These are phyloP conservation scores for Acanthaster planci DNA, from an alignment of 35 echinoderm and acorn worm species.

Conservation along the genomic window DNA sequence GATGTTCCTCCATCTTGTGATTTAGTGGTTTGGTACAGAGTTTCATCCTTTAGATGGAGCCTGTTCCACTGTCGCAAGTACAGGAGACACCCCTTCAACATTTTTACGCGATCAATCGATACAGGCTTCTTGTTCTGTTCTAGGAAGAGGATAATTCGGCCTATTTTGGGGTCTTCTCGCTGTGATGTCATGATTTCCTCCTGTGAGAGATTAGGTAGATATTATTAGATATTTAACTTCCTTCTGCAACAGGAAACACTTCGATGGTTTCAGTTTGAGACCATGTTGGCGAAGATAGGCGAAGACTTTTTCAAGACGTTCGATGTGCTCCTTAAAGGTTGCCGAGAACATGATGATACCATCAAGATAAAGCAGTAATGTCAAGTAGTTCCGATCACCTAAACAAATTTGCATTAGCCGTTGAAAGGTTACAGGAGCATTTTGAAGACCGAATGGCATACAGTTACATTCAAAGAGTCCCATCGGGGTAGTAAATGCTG, in stretches of 20 bases:
- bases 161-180: too few species aligned
- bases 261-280: neutral
- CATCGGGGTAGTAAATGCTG: neutral
- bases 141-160: too few species aligned
- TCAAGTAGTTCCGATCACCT: neutral
- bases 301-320: conserved; percentile 18
- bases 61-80: too few species aligned
- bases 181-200: too few species aligned
- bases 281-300: neutral
- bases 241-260: neutral
- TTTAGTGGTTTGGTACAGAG: neutral
- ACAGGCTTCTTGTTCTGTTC: too few species aligned
- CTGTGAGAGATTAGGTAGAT: too few species aligned
- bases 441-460: too few species aligned
- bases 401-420: neutral
- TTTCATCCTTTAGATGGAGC: too few species aligned
- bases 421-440: neutral
- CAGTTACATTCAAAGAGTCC: neutral
- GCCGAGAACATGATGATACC: neutral
- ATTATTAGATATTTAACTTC: neutral
- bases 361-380: neutral
- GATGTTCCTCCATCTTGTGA: neutral
- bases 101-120: too few species aligned
- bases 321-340: neutral
- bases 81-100: too few species aligned